Evolutionary conservation across 2,888 invertebrate species (phyloP), one percentile per base, ranked within the genome.

Genomic region (Mesoligia furuncula): DNA sequence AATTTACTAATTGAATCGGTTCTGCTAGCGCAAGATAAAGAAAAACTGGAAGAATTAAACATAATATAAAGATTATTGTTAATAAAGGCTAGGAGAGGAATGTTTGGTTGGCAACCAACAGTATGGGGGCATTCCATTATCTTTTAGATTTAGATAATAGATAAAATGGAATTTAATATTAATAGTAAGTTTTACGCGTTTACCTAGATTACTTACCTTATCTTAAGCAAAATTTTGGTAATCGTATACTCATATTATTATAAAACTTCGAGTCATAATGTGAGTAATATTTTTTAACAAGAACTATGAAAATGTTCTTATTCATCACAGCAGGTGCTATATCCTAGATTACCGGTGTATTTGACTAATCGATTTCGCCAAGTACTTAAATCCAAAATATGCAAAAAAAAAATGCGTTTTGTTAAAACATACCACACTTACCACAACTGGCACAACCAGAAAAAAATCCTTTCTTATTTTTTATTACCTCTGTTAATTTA

Each of bases 131-230:
- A 51, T 13, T 61, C n/a, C 31, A 57, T 65, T 57, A 69, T 68
- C 64, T 39, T 45, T 45, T 45, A 45, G 39, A 36, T 42, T 42
- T 42, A 42, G 48, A 64, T 48, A 77, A 39, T 27, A 24, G 11
- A 66, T 42, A 64, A 27, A 69, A 77, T 39, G 2, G 31, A 62
- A 51, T 61, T 27, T 24, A 1, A 42, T 42, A 42, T 31, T 1
- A 20, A 64, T 54, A 3, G n/a, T 5, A 9, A 27, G 3, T 42
- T 17, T 48, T 57, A 57, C 6, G 24, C 45, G 48, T 24, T 75
- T 20, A 77, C 17, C 45, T 54, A 42, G 13, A 62, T 77, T 31
- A 54, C 42, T 51, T 31, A 42, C 17, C 31, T 54, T 51, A 77
- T 69, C n/a, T 17, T 57, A 42, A 77, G 9, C 7, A 3, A 5